Evolutionary conservation across 1,140 invertebrate species (phyloP).

Genomic region (Heterodera schachtii): DNA sequence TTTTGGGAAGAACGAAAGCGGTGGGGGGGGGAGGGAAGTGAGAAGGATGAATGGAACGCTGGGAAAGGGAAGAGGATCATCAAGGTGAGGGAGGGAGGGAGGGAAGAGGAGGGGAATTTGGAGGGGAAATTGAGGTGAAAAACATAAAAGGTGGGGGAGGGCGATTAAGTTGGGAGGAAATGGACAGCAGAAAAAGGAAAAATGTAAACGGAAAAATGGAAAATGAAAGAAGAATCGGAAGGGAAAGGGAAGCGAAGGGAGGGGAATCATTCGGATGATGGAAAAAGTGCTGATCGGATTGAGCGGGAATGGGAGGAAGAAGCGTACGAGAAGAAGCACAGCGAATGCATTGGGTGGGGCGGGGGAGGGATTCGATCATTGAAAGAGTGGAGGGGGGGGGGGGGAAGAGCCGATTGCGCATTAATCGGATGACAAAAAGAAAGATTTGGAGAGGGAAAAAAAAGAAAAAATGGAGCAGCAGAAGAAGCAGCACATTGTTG

Average conservation of each 20-base stretch:
- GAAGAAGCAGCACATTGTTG: background rate
- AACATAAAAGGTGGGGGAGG: background rate
- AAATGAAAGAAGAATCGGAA: background rate
- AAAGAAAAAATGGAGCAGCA: background rate
- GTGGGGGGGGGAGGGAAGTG: no score
- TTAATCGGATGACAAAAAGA: constrained; percentile 8
- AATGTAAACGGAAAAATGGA: background rate
- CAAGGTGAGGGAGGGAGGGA: background rate
- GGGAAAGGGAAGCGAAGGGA: background rate
- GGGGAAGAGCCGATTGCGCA: background rate
- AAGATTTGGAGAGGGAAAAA: background rate
- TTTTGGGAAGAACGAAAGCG: background rate
- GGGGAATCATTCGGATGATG: background rate
- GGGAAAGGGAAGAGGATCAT: background rate
- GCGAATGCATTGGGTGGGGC: background rate
- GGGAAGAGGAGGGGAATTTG: background rate
- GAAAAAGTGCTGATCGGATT: background rate
- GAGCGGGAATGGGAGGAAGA: background rate
- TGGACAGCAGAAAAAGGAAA: background rate
- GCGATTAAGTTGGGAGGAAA: background rate
- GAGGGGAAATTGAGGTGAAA: background rate
- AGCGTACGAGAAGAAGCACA: background rate
- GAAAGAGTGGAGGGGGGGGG: background rate
- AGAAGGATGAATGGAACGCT: background rate
- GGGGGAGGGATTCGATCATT: background rate